phyloP scores from a whole-genome alignment of 2,113 vertebrate genomes.

The Sarotherodon lohbergeri region DNA sequence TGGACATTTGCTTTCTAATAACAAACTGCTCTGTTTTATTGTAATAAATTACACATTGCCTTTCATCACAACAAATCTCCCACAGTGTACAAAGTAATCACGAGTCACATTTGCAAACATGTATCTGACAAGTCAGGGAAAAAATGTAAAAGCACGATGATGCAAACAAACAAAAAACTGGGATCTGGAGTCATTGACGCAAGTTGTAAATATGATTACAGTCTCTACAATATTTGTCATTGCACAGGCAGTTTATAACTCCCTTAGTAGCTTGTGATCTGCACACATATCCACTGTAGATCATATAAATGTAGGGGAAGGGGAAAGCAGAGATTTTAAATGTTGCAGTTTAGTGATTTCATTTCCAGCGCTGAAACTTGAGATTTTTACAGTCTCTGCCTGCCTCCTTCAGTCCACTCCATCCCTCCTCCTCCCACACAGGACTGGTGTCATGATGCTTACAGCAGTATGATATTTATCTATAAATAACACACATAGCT shows the following conservation, averaged over 20 bases:
- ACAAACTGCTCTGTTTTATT: not conserved
- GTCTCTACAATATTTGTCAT: not conserved
- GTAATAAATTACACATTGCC: not conserved
- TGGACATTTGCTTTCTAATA: not conserved
- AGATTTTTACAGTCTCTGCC: not conserved
- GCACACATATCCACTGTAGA: not conserved
- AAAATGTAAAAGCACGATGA: not conserved
- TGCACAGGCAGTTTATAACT: not conserved
- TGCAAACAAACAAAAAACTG: not conserved
- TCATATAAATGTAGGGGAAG: rapidly evolving
- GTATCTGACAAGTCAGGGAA: not conserved
- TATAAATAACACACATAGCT: constrained; percentile 22
- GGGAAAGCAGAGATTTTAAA: not conserved
- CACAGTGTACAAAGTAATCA: not conserved
- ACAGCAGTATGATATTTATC: constrained; percentile 17
- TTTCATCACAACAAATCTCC: not conserved
- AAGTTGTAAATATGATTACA: not conserved
- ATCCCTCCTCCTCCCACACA: not conserved
- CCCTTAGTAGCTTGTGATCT: not conserved
- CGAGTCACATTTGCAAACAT: rapidly evolving
- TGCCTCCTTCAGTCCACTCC: not conserved
- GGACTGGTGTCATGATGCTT: not conserved
- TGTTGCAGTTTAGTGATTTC: not conserved
- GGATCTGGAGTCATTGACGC: rapidly evolving
- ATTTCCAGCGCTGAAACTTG: not conserved